These are phyloP conservation scores for Pandemis corylana DNA, from an alignment of 2,888 invertebrate genomes.

Conservation along the genomic window DNA sequence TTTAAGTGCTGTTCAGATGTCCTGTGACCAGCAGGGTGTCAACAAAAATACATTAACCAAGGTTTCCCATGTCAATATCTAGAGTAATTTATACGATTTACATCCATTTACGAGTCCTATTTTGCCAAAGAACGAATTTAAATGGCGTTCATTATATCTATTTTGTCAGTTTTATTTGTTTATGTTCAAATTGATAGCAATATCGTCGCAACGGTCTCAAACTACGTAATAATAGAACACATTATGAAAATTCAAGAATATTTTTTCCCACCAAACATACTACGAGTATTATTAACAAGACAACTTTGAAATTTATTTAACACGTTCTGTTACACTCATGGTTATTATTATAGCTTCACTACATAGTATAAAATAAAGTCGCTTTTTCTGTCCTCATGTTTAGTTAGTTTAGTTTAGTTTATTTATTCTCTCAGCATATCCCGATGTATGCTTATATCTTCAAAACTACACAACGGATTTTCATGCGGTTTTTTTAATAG, in stretches of 20 bases:
- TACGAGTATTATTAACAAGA: not conserved
- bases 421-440: too few relatives aligned
- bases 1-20: not conserved
- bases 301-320: too few relatives aligned
- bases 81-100: conserved; percentile 4
- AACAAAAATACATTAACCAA: not conserved
- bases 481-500: too few relatives aligned
- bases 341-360: too few relatives aligned
- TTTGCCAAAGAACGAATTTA: conserved; percentile 16
- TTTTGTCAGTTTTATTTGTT: conserved; percentile 7
- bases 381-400: too few relatives aligned
- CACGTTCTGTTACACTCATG: too few relatives aligned
- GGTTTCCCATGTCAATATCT: conserved; percentile 17
- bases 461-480: too few relatives aligned
- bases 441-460: too few relatives aligned
- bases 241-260: conserved; percentile 7
- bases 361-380: too few relatives aligned
- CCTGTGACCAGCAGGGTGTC: not conserved
- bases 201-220: not conserved
- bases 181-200: conserved; percentile 14
- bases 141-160: conserved; percentile 20
- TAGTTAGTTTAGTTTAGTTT: too few relatives aligned
- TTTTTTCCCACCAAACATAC: conserved; percentile 9
- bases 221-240: conserved; percentile 3
- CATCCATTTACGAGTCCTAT: conserved; percentile 23